Percentiles rank a stretch among this genome's conserved stretches.
These are phyloP conservation scores for Carlito syrichta DNA, from an alignment of 2,113 vertebrate species.

Conservation along the genomic window DNA sequence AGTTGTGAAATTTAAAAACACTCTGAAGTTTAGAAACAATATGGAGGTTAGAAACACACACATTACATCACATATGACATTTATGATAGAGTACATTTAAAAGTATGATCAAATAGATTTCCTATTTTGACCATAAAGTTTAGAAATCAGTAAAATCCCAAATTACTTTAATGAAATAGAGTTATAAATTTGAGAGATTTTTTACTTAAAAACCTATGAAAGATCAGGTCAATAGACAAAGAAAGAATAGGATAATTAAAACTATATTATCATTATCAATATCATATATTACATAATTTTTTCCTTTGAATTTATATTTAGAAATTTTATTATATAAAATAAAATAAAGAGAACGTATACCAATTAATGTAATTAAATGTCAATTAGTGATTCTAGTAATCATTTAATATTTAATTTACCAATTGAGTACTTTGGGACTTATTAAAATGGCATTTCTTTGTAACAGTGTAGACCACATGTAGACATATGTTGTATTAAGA, in stretches of 20 bases:
- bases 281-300: conserved; percentile 71
- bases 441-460: conserved; percentile 77
- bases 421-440: conserved; percentile 77
- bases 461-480: no score
- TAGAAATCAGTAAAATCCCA: not conserved
- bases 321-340: conserved; percentile 82
- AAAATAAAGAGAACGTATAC: conserved; percentile 80
- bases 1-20: not conserved
- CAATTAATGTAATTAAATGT: conserved; percentile 85
- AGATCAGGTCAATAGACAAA: not conserved
- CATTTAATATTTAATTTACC: conserved; percentile 84
- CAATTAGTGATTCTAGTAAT: conserved; percentile 82
- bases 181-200: not conserved
- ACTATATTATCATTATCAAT: conserved; percentile 55
- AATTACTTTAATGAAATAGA: not conserved
- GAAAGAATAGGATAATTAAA: conserved; percentile 7
- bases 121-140: not conserved
- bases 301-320: conserved; percentile 78
- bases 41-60: not conserved
- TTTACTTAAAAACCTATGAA: not conserved
- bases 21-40: not conserved
- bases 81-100: not conserved
- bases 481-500: conserved; percentile 67
- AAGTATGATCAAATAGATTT: not conserved
- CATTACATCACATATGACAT: not conserved